Percentiles rank a stretch among this genome's conserved stretches.
Conservation (phyloP, 2,797 vertebrate species). For the Potorous gilbertii region DNA sequence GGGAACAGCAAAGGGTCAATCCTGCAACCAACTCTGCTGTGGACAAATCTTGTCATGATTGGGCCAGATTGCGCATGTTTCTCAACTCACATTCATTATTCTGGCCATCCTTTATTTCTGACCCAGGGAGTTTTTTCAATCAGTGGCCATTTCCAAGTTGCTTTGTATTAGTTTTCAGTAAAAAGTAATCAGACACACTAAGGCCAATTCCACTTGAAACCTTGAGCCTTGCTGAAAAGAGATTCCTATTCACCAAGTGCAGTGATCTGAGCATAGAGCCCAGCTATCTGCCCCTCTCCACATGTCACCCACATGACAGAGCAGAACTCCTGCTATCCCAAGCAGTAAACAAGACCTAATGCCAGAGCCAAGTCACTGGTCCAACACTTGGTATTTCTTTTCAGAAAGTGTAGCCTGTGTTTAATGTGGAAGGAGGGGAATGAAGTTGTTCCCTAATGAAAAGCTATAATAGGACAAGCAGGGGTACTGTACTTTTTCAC, state of each 20-base stretch:
- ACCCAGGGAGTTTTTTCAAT: background rate
- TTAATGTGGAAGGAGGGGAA: constrained; percentile 19
- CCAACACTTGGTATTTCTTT: constrained; percentile 29
- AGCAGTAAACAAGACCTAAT: background rate
- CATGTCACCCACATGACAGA: background rate
- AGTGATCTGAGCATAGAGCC: background rate
- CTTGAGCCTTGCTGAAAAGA: background rate
- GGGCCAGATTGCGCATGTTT: background rate
- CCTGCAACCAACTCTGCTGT: background rate
- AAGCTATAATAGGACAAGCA: constrained; percentile 73
- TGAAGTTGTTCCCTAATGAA: constrained; percentile 59
- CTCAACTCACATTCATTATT: background rate
- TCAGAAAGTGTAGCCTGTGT: background rate
- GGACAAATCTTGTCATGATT: background rate
- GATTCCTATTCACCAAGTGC: background rate
- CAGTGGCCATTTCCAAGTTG: background rate
- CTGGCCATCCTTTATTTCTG: background rate
- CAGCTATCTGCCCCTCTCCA: background rate
- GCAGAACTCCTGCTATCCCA: background rate
- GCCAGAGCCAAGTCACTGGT: background rate
- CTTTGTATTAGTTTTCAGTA: background rate
- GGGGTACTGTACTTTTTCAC: constrained; percentile 59
- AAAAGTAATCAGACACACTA: background rate
- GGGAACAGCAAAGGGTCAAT: background rate
- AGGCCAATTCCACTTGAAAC: background rate